A percentile compares a stretch with the other conserved stretches of the same genome.
Conservation (phyloP, 1,140 invertebrate species). For the Bombus pascuorum region DNA sequence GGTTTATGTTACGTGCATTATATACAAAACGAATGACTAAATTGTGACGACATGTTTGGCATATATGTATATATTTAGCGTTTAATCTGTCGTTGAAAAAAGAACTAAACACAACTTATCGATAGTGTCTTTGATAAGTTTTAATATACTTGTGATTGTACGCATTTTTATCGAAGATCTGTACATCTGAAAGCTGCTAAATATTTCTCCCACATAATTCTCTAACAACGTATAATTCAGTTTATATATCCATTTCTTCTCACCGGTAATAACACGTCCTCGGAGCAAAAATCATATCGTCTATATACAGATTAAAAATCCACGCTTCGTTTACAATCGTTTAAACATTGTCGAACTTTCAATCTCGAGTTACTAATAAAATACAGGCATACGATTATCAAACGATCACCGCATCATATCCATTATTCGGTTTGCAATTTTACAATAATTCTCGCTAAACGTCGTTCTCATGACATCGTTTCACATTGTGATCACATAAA, state of each 20-base stretch:
- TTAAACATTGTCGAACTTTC: conserved; percentile 1
- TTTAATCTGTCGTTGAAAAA: conserved; percentile 12
- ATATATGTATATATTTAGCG: conserved; percentile 18
- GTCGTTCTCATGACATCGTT: not conserved
- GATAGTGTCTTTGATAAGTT: conserved; percentile 31
- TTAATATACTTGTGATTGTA: conserved; percentile 28
- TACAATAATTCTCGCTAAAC: conserved; percentile 19
- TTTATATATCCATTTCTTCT: not conserved
- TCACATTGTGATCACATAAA: not conserved
- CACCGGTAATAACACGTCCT: conserved; percentile 1
- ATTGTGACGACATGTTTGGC: conserved; percentile 27
- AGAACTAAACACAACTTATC: conserved; percentile 22
- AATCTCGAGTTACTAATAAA: conserved; percentile 19
- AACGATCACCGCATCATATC: not conserved
- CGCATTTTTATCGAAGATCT: conserved; percentile 3
- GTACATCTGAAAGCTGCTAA: conserved; percentile 2
- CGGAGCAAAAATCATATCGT: conserved; percentile 23
- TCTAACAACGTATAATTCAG: conserved; percentile 14
- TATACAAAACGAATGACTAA: conserved; percentile 49
- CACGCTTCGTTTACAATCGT: conserved; percentile 29
- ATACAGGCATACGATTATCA: conserved; percentile 33
- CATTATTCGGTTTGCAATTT: conserved; percentile 13
- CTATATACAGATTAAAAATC: conserved; percentile 37
- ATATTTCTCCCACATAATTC: conserved; percentile 4
- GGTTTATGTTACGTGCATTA: conserved; percentile 27